Conservation (phyloP, 2,888 invertebrate genomes). For the Chelonus formosanus region DNA sequence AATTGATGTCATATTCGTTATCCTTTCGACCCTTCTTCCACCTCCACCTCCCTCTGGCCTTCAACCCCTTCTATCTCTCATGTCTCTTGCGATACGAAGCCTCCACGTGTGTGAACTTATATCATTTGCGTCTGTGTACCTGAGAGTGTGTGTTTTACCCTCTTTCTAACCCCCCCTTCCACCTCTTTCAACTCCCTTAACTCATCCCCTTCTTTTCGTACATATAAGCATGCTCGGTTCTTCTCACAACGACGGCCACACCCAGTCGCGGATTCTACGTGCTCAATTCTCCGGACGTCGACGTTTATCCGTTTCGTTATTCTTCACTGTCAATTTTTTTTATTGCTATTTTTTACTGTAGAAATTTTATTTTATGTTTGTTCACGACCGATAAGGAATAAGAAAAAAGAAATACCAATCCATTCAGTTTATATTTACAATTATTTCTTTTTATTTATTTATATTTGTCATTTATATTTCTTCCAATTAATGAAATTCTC, state of each 20-base stretch:
- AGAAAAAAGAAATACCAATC: too few relatives aligned
- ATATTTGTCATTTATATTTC: neutral
- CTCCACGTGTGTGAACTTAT: conserved; percentile 31
- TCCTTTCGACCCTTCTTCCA: conserved; percentile 62
- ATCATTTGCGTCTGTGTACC: conserved; percentile 26
- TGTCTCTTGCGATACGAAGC: conserved; percentile 33
- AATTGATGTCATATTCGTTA: conserved; percentile 65
- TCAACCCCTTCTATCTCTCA: conserved; percentile 35
- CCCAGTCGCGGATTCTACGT: conserved; percentile 20
- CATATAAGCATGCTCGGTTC: conserved; percentile 4
- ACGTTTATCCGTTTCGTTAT: too few relatives aligned
- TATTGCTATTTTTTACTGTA: too few relatives aligned
- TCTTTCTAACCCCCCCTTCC: conserved; percentile 22
- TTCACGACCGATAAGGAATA: too few relatives aligned
- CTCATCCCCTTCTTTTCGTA: conserved; percentile 4
- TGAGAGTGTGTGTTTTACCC: neutral
- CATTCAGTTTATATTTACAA: conserved; percentile 14
- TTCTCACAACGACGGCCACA: conserved; percentile 29
- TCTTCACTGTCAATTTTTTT: too few relatives aligned
- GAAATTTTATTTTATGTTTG: too few relatives aligned
- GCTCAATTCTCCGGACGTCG: too few relatives aligned
- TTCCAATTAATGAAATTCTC: too few relatives aligned
- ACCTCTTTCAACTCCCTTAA: conserved; percentile 30
- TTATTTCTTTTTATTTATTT: neutral
- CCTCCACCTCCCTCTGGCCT: conserved; percentile 4